Evolutionary conservation across 2,888 invertebrate species (phyloP), one percentile per base, ranked within the genome.

Genomic region (Ophion ventricosus): DNA sequence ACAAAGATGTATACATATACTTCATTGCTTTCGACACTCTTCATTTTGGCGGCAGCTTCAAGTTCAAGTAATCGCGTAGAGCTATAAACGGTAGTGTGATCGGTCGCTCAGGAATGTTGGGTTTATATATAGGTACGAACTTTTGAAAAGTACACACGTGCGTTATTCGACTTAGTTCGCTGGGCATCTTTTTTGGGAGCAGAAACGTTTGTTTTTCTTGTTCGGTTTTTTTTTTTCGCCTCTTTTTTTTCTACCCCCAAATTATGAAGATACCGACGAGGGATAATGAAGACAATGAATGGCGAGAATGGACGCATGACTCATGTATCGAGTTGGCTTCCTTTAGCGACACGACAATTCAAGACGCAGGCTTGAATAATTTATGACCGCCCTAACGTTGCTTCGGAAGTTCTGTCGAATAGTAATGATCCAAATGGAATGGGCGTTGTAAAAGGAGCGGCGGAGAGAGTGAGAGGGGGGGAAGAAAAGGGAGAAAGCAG

Each of bases 281-380:
- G 49, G 69, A 73, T 81, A 81, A 78, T 81, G 49, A 20, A 7
- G 43, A 43, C 43, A 43, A 43, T 43, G 25, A 59, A 54, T 20
- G 74, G 66, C 70, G 64, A 57, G 77, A 84, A 84, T 84, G 79
- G 81, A 40, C 35, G 35, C 26, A 66, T 84, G 84, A 84, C 57
- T 84, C 84, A 84, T 72, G 25, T 25, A 70, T 72, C 35, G 26
- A 84, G 59, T 81, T 63, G 54, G 66, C 74, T 78, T 70, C 81
- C 81, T 81, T 74, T 75, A 66, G 49, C 23, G 57, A 72, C 66
- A 20, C 25, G 54, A 25, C 59, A 25, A 80, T 70, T 40, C 5
- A 75, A 79, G 64, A 78, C 59, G 40, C 64, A 17, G 20, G 20
- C 43, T 25, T 40, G 77, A 81, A 84, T 78, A 74, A 67, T 63